Evolutionary conservation across 2,113 vertebrate genomes (phyloP).

Genomic region (Zosterops lateralis): DNA sequence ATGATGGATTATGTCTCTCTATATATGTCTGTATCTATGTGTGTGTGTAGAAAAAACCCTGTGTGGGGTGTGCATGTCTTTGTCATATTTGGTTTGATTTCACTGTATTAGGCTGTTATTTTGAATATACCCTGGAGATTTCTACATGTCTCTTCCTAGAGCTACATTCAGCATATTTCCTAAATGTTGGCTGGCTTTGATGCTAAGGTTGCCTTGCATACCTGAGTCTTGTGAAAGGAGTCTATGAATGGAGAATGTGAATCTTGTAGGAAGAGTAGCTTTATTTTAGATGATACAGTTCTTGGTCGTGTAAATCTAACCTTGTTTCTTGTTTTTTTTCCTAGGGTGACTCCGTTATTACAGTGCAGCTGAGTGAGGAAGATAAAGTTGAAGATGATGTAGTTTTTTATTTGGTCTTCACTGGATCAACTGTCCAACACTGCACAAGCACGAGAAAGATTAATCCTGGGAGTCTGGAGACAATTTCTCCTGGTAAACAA

Average conservation of each 20-base stretch:
- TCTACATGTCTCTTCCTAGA: background rate
- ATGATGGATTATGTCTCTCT: no score
- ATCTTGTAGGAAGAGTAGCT: background rate
- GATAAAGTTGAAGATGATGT: constrained; percentile 80
- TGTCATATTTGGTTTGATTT: background rate
- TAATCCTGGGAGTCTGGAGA: constrained; percentile 84
- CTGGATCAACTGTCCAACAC: constrained; percentile 88
- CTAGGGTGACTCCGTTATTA: constrained; percentile 89
- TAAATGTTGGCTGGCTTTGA: background rate
- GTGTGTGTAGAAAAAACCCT: accelerated
- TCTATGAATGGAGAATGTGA: background rate
- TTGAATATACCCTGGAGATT: background rate
- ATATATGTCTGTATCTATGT: accelerated
- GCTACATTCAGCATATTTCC: accelerated
- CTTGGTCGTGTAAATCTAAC: background rate
- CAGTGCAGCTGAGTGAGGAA: constrained; percentile 86
- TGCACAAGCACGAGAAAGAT: constrained; percentile 86
- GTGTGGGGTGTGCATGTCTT: accelerated
- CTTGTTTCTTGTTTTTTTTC: background rate
- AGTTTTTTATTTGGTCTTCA: constrained; percentile 90
- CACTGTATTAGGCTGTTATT: background rate
- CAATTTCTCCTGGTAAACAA: constrained; percentile 87
- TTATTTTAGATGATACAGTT: background rate
- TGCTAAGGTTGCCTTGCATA: background rate
- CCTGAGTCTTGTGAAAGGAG: background rate